Base-by-base conservation (phyloP, 2,888 invertebrate species). In the Elmis aenea region DNA sequence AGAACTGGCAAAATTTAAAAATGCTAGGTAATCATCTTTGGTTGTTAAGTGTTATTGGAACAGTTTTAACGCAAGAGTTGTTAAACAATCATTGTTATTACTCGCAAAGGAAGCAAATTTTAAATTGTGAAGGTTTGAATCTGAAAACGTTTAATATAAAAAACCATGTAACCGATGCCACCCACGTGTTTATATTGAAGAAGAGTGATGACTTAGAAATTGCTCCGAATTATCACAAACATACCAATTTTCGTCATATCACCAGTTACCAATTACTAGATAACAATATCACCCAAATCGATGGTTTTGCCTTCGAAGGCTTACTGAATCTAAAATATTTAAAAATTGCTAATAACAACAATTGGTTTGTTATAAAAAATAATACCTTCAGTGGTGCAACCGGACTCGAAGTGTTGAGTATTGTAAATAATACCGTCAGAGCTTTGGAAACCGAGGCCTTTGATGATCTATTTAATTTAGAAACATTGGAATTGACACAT, bases 401-500 rank as follows among this genome's bases (percentile, higher is more conserved):
- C 14, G 11, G 37, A 8, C 32, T 51, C 9, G 31, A 42, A 29
- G 26, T 36, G 16, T 26, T 51, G 26, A 46, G 38, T 16, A 24
- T 51, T 10, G 43, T 38, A 12, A 51, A 50, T 33, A 46, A 49
- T 27, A 42, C 36, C 13, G 41, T 51, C 4, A 30, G 37, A 4
- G 15, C 20, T n/a, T 24, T 51, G n/a, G 38, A 42, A 13, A 26
- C 31, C 5, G 41, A 37, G 8, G 44, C 47, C 12, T 51, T 52
- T 15, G 30, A 30, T 13, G 42, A 39, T 1, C 26, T 52, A 6
- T 14, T 10, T 9, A 34, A 37, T 12, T 27, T 52, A 30, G 38
- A 49, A 35, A 49, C 38, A 10, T 35, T 52, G 20, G 52, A 52
- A 18, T 11, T 52, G 23, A 47, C 45, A 4, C 42, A 46, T 15